A percentile compares a stretch with the other conserved stretches of the same genome.
These are phyloP conservation scores for Tamandua tetradactyla DNA, from an alignment of 2,797 vertebrate genomes.

Conservation along the genomic window DNA sequence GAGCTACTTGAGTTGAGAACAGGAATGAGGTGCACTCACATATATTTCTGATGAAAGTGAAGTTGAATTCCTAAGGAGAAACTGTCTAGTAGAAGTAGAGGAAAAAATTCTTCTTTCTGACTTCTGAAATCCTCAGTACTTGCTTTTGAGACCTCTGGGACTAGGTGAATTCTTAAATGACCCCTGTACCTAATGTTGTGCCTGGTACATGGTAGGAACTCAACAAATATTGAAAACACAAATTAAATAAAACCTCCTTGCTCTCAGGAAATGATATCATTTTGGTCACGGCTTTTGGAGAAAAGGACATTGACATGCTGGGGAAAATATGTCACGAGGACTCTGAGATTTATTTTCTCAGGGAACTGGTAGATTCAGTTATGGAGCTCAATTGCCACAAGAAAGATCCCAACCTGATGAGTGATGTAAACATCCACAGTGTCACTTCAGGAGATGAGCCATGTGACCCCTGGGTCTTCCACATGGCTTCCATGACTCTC, in stretches of 20 bases:
- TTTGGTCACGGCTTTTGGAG: neutral
- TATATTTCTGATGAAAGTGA: too few relatives aligned
- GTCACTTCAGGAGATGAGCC: conserved; percentile 43
- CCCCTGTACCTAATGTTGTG: neutral
- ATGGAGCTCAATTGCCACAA: conserved; percentile 13
- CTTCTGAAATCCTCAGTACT: too few relatives aligned
- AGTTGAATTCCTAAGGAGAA: too few relatives aligned
- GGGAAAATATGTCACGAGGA: neutral
- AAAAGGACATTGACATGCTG: neutral
- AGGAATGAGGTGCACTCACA: neutral
- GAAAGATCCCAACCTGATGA: conserved; percentile 38
- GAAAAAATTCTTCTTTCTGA: too few relatives aligned
- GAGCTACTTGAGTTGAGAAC: neutral
- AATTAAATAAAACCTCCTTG: neutral
- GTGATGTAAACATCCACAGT: neutral
- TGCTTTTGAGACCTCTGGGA: neutral
- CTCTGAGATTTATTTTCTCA: conserved; percentile 25
- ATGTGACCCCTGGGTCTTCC: neutral
- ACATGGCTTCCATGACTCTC: neutral
- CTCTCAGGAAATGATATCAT: neutral
- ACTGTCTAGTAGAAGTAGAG: too few relatives aligned
- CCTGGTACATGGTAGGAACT: neutral
- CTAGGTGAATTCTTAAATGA: neutral
- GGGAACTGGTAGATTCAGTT: neutral
- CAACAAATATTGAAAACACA: neutral